These are phyloP conservation scores for Ypsolopha sequella DNA, from an alignment of 2,888 invertebrate genomes.

Conservation along the genomic window DNA sequence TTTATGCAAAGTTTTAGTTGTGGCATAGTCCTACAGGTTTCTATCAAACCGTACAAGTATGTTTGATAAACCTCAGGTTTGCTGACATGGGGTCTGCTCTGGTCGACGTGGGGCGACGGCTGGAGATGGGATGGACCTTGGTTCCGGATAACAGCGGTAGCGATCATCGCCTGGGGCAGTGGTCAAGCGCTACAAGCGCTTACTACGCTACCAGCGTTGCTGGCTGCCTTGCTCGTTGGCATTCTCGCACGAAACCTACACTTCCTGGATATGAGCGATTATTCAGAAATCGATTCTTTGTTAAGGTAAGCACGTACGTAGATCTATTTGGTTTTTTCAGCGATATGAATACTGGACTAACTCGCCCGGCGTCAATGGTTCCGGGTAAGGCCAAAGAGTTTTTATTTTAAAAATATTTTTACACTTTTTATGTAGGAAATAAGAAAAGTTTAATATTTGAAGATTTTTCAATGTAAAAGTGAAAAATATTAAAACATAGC, in stretches of 20 bases:
- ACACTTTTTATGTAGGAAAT: too few relatives aligned
- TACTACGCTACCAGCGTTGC: conserved; percentile 42
- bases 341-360: too few relatives aligned
- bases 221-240: conserved; percentile 47
- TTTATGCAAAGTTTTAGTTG: too few relatives aligned
- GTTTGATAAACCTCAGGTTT: conserved; percentile 21
- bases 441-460: too few relatives aligned
- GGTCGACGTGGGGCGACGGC: conserved; percentile 37
- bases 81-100: conserved; percentile 41
- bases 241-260: conserved; percentile 44
- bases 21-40: too few relatives aligned
- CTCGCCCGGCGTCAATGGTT: too few relatives aligned
- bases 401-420: too few relatives aligned
- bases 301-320: conserved; percentile 30
- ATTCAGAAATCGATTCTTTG: conserved; percentile 39
- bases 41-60: too few relatives aligned
- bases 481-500: too few relatives aligned
- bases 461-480: too few relatives aligned
- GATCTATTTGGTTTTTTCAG: too few relatives aligned
- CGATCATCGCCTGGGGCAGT: conserved; percentile 37
- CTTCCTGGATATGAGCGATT: conserved; percentile 47
- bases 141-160: conserved; percentile 37
- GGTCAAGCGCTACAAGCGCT: conserved; percentile 32
- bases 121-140: conserved; percentile 47
- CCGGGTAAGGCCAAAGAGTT: too few relatives aligned